Evolutionary conservation across 1,140 invertebrate species (phyloP).

Genomic region (Dufourea novaeangliae): DNA sequence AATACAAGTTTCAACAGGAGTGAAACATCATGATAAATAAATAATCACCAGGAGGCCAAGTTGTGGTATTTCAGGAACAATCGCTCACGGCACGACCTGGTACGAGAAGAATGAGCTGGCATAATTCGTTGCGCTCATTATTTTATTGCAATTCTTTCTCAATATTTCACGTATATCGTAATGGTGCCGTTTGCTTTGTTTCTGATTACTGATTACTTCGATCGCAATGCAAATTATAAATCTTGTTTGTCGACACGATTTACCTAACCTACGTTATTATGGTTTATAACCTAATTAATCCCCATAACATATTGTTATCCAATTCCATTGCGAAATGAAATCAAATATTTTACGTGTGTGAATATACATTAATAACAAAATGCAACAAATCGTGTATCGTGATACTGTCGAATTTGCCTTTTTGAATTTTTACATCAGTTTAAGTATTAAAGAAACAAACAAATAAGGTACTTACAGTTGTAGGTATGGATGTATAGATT

Average conservation of each 20-base stretch:
- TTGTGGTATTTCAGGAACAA: slow-evolving; percentile 54
- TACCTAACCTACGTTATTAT: slow-evolving; percentile 57
- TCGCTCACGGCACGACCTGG: slow-evolving; percentile 66
- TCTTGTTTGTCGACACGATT: slow-evolving; percentile 33
- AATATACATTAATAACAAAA: slow-evolving; percentile 3
- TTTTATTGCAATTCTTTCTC: slow-evolving; percentile 35
- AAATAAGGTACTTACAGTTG: slow-evolving; percentile 20
- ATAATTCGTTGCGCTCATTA: slow-evolving; percentile 67
- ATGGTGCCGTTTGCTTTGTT: slow-evolving; percentile 34
- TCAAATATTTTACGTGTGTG: slow-evolving; percentile 5
- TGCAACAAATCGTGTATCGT: slow-evolving; percentile 13
- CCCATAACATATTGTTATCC: slow-evolving; percentile 73
- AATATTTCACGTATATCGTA: slow-evolving; percentile 3
- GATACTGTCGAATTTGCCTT: slow-evolving; percentile 8
- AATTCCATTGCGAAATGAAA: slow-evolving; percentile 33
- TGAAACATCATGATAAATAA: slow-evolving; percentile 15
- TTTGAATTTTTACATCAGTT: slow-evolving; percentile 1
- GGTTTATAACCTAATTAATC: slow-evolving; percentile 66
- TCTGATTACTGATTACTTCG: slow-evolving; percentile 8
- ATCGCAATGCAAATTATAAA: slow-evolving; percentile 6
- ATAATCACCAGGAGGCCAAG: slow-evolving; percentile 23
- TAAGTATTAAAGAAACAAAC: slow-evolving; percentile 36
- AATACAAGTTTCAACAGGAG: neutral
- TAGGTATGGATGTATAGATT: neutral
- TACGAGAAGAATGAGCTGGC: slow-evolving; percentile 74